Base-by-base conservation (phyloP, 2,888 invertebrate species). In the Malacosoma neustria region DNA sequence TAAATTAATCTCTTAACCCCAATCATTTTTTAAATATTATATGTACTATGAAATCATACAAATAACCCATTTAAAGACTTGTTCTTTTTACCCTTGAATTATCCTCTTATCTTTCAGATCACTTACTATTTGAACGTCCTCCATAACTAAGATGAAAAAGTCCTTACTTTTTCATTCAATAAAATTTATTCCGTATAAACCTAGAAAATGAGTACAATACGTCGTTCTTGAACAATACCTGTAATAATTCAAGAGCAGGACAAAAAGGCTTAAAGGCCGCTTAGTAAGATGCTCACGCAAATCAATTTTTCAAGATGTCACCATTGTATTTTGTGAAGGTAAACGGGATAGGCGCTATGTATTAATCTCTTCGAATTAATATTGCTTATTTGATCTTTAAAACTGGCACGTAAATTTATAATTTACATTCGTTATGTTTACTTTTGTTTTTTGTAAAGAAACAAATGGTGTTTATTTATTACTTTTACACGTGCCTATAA, bases 301-400 rank as follows among this genome's bases (percentile, higher is more conserved):
- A 31, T 35, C 15, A 35, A 35, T 35, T 35, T 35, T 14, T 35
- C 35, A 35, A 35, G 34, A 34, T 34, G 34, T 29, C 34, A 34
- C 34, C 29, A 34, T 34, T 34, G 13, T 22, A 34, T 4, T 7
- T 29, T 34, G 29, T 29, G 12, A 34, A 13, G 13, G 13, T 29
- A 22, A 9, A 5, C 22, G 22, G 7, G 22, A 9, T 22, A 5
- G 22, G 22, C 22, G 22, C 22, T 22, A 9, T 22, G 22, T 5
- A 22, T 4, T 22, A 22, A 22, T 22, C 6, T n/a, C 22, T 22
- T 22, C 22, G 5, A 4, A 22, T 22, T 22, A 22, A 22, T 22
- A 22, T 9, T 22, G 3, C 22, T 22, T 9, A 6, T 9, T 22
- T 22, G 22, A 9, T 9, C 22, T 9, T 22, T 22, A 2, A 22